Conservation (phyloP, 2,888 invertebrate species). For the Scaptomyza cyrtandrae region DNA sequence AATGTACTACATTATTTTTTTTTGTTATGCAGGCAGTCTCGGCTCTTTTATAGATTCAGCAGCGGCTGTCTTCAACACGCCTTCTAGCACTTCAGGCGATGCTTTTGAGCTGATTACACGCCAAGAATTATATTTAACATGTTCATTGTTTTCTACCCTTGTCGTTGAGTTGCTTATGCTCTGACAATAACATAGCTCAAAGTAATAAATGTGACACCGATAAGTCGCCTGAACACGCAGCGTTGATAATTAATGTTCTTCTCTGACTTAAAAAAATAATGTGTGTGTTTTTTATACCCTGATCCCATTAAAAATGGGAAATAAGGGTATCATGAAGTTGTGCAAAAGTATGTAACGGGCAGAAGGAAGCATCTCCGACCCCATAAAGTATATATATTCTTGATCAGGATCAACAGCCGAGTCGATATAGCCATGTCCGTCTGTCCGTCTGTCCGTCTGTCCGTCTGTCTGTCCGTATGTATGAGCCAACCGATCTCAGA, state of each 20-base stretch:
- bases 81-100: slow-evolving; percentile 63
- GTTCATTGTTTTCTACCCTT: slow-evolving; percentile 41
- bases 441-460: no score
- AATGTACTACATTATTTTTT: slow-evolving; percentile 44
- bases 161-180: slow-evolving; percentile 28
- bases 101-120: slow-evolving; percentile 60
- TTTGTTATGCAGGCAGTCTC: slow-evolving; percentile 26
- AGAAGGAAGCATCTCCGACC: no score
- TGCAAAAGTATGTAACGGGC: no score
- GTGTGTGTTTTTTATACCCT: slow-evolving; percentile 4
- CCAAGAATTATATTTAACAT: slow-evolving; percentile 60
- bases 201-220: slow-evolving; percentile 55
- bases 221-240: slow-evolving; percentile 33
- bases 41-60: slow-evolving; percentile 14
- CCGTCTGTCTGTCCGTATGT: no score
- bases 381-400: no score
- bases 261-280: slow-evolving; percentile 13
- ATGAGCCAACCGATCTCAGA: no score
- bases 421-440: no score
- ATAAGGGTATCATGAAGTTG: no score
- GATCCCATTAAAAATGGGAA: no score
- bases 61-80: slow-evolving; percentile 24
- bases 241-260: slow-evolving; percentile 16
- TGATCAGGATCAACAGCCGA: no score
- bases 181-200: slow-evolving; percentile 50